Percentiles rank a stretch among this genome's conserved stretches.
These are phyloP conservation scores for Peromyscus polionotus DNA, from an alignment of 2,113 vertebrate species.

Conservation along the genomic window DNA sequence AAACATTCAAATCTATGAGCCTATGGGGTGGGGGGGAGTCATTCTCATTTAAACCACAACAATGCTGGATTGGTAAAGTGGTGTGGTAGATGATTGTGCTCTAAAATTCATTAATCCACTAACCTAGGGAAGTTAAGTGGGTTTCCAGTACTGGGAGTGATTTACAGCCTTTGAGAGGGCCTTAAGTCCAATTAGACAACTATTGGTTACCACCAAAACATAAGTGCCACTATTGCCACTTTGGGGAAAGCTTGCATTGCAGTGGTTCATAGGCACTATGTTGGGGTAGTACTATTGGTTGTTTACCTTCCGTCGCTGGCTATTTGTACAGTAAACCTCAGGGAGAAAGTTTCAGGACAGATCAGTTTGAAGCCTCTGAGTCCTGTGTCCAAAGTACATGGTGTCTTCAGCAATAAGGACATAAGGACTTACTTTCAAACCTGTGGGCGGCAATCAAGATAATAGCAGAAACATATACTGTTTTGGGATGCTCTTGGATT, in stretches of 20 bases:
- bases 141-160: background rate
- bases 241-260: no score
- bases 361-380: no score
- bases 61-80: no score
- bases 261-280: background rate
- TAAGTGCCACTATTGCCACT: background rate
- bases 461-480: background rate
- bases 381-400: no score
- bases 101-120: background rate
- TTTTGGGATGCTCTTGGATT: background rate
- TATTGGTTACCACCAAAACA: no score
- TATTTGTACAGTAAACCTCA: background rate
- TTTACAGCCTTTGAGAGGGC: no score
- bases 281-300: no score
- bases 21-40: no score
- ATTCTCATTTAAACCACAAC: no score
- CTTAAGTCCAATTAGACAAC: background rate
- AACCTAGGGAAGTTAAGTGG: background rate
- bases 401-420: background rate
- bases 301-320: rapidly evolving
- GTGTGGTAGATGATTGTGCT: background rate
- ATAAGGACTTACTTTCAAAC: background rate
- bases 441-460: background rate
- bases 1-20: background rate
- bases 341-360: background rate